Percentiles rank a stretch among this genome's conserved stretches.
Evolutionary conservation across 2,113 vertebrate genomes (phyloP).

Genomic region (Channa maculata): DNA sequence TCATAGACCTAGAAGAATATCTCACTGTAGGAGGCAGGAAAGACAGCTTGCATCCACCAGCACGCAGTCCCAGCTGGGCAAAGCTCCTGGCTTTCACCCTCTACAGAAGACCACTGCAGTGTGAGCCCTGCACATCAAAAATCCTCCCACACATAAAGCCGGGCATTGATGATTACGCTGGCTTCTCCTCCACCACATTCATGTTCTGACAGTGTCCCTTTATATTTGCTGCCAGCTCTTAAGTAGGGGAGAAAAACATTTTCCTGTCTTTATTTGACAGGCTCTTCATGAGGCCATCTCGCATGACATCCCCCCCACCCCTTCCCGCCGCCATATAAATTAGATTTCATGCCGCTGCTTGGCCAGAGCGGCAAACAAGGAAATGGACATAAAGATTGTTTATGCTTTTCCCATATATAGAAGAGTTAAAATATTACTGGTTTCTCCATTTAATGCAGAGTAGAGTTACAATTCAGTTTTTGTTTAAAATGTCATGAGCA

Average conservation of each 20-base stretch:
- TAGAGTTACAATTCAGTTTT: neutral
- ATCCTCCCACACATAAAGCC: constrained; percentile 76
- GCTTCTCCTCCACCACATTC: constrained; percentile 74
- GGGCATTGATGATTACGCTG: constrained; percentile 79
- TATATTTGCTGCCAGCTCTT: constrained; percentile 78
- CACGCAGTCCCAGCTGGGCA: constrained; percentile 73
- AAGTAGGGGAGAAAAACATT: constrained; percentile 77
- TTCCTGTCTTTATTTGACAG: constrained; percentile 78
- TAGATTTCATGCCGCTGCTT: constrained; percentile 43
- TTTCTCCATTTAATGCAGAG: constrained; percentile 2
- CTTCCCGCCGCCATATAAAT: constrained; percentile 62
- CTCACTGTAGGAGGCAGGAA: constrained; percentile 55
- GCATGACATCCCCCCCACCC: constrained; percentile 44
- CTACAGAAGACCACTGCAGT: constrained; percentile 56
- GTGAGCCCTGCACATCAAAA: constrained; percentile 71
- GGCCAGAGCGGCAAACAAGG: constrained; percentile 24
- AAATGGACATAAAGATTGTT: constrained; percentile 9
- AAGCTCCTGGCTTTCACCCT: constrained; percentile 70
- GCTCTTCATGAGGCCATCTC: constrained; percentile 69
- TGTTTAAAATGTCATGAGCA: neutral
- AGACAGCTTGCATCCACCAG: constrained; percentile 48
- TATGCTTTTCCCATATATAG: neutral
- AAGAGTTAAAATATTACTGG: neutral
- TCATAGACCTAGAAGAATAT: constrained; percentile 18
- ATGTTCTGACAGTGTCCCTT: constrained; percentile 79